A percentile compares a stretch with the other conserved stretches of the same genome.
Conservation (phyloP, 1,140 invertebrate genomes). For the Littorina saxatilis region DNA sequence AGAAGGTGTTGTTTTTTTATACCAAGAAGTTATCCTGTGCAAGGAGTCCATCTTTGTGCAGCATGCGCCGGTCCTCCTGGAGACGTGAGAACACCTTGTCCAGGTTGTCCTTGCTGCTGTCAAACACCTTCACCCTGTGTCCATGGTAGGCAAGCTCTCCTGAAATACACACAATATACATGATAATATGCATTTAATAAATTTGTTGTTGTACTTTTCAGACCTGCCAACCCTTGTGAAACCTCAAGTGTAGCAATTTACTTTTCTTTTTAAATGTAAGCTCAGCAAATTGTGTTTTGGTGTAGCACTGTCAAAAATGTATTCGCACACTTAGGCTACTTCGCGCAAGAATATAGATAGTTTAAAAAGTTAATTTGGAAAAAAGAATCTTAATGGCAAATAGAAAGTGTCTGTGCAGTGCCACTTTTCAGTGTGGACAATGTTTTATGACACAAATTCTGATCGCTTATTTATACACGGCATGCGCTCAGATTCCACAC, state of each 20-base stretch:
- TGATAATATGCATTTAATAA: neutral
- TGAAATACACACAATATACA: constrained; percentile 41
- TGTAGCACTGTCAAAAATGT: too few species aligned
- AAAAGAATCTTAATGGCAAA: neutral
- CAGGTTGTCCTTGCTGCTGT: constrained; percentile 70
- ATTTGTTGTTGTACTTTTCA: neutral
- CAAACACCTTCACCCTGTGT: constrained; percentile 77
- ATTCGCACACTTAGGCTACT: too few species aligned
- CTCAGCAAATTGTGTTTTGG: too few species aligned
- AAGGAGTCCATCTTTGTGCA: constrained; percentile 75
- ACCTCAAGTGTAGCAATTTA: too few species aligned
- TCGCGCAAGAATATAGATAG: neutral
- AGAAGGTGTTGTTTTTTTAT: too few species aligned
- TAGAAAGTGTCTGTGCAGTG: too few species aligned
- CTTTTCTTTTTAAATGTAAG: too few species aligned
- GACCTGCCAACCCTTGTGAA: neutral
- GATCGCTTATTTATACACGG: neutral
- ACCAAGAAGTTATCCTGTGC: constrained; percentile 75
- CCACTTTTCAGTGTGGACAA: too few species aligned
- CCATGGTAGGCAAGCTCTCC: constrained; percentile 78
- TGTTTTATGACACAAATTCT: neutral
- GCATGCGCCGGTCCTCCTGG: constrained; percentile 74
- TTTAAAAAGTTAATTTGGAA: neutral
- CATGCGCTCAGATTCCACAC: constrained; percentile 17
- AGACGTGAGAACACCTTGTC: constrained; percentile 73